Base-by-base conservation (phyloP, 1,140 invertebrate genomes). In the Drosophila triauraria region DNA sequence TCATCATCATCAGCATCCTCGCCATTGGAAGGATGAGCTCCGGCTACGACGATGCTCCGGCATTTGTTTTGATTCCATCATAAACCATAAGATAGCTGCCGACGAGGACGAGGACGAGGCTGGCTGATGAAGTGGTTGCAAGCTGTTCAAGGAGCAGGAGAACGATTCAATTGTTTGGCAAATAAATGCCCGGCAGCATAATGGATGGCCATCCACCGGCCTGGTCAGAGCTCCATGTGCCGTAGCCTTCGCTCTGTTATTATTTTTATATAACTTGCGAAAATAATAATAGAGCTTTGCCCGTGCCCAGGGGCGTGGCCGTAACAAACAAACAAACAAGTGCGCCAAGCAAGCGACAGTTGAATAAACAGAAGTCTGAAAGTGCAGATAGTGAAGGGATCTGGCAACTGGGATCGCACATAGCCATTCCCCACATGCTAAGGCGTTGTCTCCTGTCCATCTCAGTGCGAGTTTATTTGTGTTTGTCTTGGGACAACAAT, bases 181-280 rank as follows among this genome's bases (percentile, higher is more conserved):
- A 88, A 88, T 88, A 87, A 88, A 88, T 91, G 85, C 84, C 85
- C 81, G 78, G 59, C 64, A 90, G 85, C 85, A 88, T 88, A 88
- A 75, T 87, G 82, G 83, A 75, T 76, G 78, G 71, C 54, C 44
- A 72, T 53, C 67, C 67, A 69, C 27, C 27, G 40, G 61, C 61
- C 35, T 81, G 84, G 70, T 74, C 69, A 78, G 65, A 78, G 65
- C 70, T 60, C 38, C 25, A 35, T 62, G 64, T 10, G 32, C 30
- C 25, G n/a, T 6, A 51, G 27, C 50, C 27, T 69, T 58, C 74
- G 58, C 38, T 54, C 67, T 72, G 74, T 85, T 88, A 88, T 88
- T 88, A 88, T 88, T 88, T 90, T 88, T 88, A 90, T 88, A 88
- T 85, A 88, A 90, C 85, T 88, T 88, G 85, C 68, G 81, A 88